Evolutionary conservation across 2,888 invertebrate genomes (phyloP).

Genomic region (Limnephilus auricula): DNA sequence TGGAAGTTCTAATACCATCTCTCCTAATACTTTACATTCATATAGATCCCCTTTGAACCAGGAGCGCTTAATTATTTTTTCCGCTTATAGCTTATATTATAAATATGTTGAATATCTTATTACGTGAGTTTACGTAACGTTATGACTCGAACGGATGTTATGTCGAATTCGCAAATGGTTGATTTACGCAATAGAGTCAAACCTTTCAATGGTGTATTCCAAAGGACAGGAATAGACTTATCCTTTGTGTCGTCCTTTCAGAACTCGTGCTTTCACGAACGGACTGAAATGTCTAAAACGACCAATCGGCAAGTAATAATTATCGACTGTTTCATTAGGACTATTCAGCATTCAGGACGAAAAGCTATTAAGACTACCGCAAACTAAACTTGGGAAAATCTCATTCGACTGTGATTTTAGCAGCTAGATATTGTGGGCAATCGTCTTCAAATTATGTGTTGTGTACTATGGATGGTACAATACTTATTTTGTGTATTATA

Average conservation of each 20-base stretch:
- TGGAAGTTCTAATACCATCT: too few species aligned
- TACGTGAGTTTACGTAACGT: background rate
- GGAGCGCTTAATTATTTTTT: background rate
- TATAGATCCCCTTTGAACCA: background rate
- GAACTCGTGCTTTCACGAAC: background rate
- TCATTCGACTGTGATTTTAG: background rate
- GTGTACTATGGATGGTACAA: background rate
- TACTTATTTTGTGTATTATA: too few species aligned
- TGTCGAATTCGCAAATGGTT: background rate
- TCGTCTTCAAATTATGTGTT: background rate
- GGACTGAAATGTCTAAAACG: background rate
- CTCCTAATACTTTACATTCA: too few species aligned
- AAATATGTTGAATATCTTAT: background rate
- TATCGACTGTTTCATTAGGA: background rate
- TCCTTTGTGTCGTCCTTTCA: background rate
- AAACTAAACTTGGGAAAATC: background rate
- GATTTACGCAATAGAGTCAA: background rate
- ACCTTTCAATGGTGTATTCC: background rate
- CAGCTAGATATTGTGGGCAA: background rate
- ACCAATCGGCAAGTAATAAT: background rate
- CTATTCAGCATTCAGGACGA: background rate
- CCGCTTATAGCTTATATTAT: background rate
- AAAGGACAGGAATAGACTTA: background rate
- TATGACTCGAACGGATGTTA: background rate
- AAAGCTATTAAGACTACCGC: background rate